Evolutionary conservation across 2,888 invertebrate genomes (phyloP), one percentile per base, ranked within the genome.

Genomic region (Hybos culiciformis): DNA sequence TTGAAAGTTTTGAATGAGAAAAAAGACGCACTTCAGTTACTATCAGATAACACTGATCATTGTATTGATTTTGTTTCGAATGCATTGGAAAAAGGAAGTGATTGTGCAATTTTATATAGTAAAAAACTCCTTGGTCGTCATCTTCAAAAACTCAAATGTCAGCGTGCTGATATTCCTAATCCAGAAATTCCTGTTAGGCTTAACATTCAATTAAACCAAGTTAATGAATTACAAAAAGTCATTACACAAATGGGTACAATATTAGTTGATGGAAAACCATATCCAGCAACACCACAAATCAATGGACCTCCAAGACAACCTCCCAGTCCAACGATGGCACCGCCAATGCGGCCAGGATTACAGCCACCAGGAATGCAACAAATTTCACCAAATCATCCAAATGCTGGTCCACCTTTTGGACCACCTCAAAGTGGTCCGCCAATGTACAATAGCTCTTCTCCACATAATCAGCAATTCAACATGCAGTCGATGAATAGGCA

Each of bases 111-210:
- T 54, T 70, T 90, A 50, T 82, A 82, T 62, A 80, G 81, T 65
- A 88, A 87, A 73, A 82, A 80, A 69, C 79, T 76, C 50, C 72
- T 77, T 46, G 76, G 78, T 38, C 73, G 74, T 51, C 85, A 86
- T 67, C 70, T 86, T 54, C 83, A 83, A 65, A 74, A 85, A 59
- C 79, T 87, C 56, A 87, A 86, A 67, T 78, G 79, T 55, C 78
- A 83, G 48, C 73, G 86, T 54, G 86, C 86, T 3, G 86, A 87
- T 68, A 86, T 87, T 60, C 87, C 87, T 50, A 87, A 87, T 72
- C 87, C 87, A 15, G 86, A 87, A 69, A 84, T 87, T 53, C 86
- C 86, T 26, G 85, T 87, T 50, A 73, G 86, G 56, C 85, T 87
- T 62, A 77, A 80, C 61, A 71, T 86, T 46, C 78, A 80, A 26